phyloP scores from a whole-genome alignment of 1,140 invertebrate genomes.

The Formica exsecta region DNA sequence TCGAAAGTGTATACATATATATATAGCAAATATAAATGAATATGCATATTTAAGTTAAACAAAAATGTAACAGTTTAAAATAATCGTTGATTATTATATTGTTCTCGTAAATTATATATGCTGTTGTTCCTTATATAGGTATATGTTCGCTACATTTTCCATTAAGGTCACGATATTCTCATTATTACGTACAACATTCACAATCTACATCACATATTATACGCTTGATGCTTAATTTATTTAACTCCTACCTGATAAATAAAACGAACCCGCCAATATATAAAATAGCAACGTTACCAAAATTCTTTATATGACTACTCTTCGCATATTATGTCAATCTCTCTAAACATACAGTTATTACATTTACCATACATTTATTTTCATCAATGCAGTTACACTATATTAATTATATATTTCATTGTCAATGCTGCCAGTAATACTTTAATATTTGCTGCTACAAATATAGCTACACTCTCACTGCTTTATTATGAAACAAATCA shows the following conservation, averaged over 20 bases:
- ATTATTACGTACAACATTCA: conserved; percentile 6
- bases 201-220: not conserved
- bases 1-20: not conserved
- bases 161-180: not conserved
- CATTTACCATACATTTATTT: conserved; percentile 6
- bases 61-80: conserved; percentile 36
- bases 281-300: conserved; percentile 1
- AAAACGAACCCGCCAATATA: not conserved
- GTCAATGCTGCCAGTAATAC: conserved; percentile 35
- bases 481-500: conserved; percentile 8
- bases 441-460: conserved; percentile 21
- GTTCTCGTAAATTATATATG: conserved; percentile 39
- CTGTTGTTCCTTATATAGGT: conserved; percentile 30
- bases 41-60: conserved; percentile 1
- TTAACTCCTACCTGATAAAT: conserved; percentile 24
- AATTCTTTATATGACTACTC: not conserved
- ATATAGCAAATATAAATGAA: conserved; percentile 25
- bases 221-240: not conserved
- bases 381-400: not conserved
- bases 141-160: not conserved
- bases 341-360: conserved; percentile 39
- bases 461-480: not conserved
- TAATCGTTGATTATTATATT: conserved; percentile 59
- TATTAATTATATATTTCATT: conserved; percentile 34
- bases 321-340: conserved; percentile 3